Evolutionary conservation across 2,888 invertebrate species (phyloP).

Genomic region (Aphodius granarius): DNA sequence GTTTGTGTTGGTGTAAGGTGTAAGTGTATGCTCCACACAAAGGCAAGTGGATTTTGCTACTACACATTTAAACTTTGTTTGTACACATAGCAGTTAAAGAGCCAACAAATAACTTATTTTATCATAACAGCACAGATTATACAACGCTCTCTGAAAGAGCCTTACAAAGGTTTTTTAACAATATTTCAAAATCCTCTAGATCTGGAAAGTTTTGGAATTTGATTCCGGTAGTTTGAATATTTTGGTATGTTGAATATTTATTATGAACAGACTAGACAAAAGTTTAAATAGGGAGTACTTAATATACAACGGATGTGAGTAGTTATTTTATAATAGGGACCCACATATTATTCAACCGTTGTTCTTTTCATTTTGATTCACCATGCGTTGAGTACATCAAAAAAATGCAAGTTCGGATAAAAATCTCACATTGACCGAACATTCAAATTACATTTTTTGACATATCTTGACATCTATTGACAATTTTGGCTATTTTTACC

Average conservation of each 20-base stretch:
- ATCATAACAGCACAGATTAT: too few species aligned
- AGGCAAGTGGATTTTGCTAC: conserved; percentile 3
- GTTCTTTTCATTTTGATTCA: neutral
- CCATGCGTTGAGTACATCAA: neutral
- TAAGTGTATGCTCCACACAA: neutral
- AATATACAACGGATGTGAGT: neutral
- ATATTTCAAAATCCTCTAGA: too few species aligned
- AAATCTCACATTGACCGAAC: neutral
- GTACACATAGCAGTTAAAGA: neutral
- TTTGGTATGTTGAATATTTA: neutral
- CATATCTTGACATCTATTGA: too few species aligned
- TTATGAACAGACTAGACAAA: neutral
- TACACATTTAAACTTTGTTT: neutral
- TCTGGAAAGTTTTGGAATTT: neutral
- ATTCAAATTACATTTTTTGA: too few species aligned
- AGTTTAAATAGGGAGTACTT: neutral
- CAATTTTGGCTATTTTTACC: too few species aligned
- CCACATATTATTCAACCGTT: neutral
- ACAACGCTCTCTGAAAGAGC: too few species aligned
- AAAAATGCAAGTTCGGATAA: neutral
- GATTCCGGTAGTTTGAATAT: neutral
- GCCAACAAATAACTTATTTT: neutral
- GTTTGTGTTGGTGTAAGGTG: conserved; percentile 26
- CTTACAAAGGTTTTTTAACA: too few species aligned
- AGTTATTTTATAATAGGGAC: neutral